A percentile compares a stretch with the other conserved stretches of the same genome.
Conservation (phyloP, 1,140 invertebrate species). For the Atta colombica region DNA sequence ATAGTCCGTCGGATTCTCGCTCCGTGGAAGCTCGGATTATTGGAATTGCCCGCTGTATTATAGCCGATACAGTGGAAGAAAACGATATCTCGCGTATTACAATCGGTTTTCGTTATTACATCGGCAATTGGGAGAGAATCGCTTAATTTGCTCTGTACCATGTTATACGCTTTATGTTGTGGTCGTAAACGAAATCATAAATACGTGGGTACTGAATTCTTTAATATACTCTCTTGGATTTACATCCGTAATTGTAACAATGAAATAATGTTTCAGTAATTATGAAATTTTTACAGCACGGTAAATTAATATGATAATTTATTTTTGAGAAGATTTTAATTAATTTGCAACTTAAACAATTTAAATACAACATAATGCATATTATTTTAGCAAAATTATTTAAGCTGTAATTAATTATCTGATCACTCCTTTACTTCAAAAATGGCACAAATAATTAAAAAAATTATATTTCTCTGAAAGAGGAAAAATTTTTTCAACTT, state of each 20-base stretch:
- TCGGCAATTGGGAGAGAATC: slow-evolving; percentile 13
- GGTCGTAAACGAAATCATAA: neutral
- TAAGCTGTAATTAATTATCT: neutral
- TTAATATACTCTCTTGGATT: neutral
- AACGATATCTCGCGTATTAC: slow-evolving; percentile 31
- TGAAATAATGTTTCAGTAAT: neutral
- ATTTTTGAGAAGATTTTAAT: neutral
- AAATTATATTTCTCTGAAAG: too few relatives aligned
- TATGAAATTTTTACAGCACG: neutral
- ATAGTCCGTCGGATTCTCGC: slow-evolving; percentile 26
- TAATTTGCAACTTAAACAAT: neutral
- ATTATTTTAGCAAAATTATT: neutral
- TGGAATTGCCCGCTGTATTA: slow-evolving; percentile 37
- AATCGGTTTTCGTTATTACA: slow-evolving; percentile 60
- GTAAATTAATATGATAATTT: neutral
- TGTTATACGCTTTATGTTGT: neutral
- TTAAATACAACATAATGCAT: neutral
- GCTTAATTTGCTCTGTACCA: slow-evolving; percentile 15
- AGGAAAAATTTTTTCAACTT: too few relatives aligned
- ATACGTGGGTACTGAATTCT: neutral
- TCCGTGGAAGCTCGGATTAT: slow-evolving; percentile 33
- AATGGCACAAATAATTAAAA: too few relatives aligned
- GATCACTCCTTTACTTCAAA: neutral
- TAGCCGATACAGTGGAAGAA: slow-evolving; percentile 37
- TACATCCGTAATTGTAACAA: neutral